These are phyloP conservation scores for Doryteuthis pealeii DNA, from an alignment of 1,140 invertebrate genomes.

Conservation along the genomic window DNA sequence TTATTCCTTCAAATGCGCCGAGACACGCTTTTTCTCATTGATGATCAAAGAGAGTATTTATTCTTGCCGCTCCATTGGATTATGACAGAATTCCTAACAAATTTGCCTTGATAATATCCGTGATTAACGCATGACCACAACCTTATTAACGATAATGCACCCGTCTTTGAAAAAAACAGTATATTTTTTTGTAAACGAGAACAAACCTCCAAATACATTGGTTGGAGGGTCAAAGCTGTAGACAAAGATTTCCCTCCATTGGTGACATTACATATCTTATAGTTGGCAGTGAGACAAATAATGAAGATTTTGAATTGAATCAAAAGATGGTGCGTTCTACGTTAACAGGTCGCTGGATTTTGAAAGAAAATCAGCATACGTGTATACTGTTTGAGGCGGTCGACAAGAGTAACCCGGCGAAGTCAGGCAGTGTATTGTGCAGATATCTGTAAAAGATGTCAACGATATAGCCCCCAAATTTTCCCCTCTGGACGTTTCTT, in stretches of 20 bases:
- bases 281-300: neutral
- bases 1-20: constrained; percentile 18
- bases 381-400: constrained; percentile 75
- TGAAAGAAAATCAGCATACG: constrained; percentile 77
- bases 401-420: constrained; percentile 20
- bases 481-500: constrained; percentile 69
- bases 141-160: constrained; percentile 92
- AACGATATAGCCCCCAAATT: constrained; percentile 52
- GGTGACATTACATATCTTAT: constrained; percentile 3
- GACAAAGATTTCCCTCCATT: neutral
- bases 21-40: constrained; percentile 31
- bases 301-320: neutral
- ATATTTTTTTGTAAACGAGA: constrained; percentile 34
- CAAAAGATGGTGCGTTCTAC: neutral
- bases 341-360: constrained; percentile 69
- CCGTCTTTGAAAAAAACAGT: constrained; percentile 67
- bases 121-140: constrained; percentile 59
- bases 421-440: constrained; percentile 32
- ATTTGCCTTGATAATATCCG: constrained; percentile 26
- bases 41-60: constrained; percentile 41
- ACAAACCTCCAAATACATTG: neutral
- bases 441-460: constrained; percentile 40
- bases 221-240: neutral
- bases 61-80: constrained; percentile 46
- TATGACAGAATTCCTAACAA: constrained; percentile 39